Evolutionary conservation across 1,140 invertebrate genomes (phyloP).

Genomic region (Bathynomus jamesi): DNA sequence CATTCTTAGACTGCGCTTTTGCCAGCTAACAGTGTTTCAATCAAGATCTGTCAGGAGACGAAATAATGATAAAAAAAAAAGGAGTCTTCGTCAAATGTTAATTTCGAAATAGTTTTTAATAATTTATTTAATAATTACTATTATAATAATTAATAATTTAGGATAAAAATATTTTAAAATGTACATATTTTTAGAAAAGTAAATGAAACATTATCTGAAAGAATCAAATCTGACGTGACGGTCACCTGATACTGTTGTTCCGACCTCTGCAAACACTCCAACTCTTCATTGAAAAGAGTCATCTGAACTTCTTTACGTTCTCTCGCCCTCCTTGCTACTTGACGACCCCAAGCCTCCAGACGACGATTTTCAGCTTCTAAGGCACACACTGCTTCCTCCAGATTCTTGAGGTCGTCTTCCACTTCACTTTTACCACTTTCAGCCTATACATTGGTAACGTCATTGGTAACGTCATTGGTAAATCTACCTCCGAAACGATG

Average conservation of each 20-base stretch:
- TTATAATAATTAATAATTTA: not conserved
- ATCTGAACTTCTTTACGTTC: constrained; percentile 25
- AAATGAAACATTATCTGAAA: not conserved
- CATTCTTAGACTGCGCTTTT: too few relatives aligned
- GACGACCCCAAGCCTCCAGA: constrained; percentile 31
- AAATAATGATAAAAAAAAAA: not conserved
- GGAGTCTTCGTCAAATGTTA: too few relatives aligned
- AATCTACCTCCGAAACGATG: too few relatives aligned
- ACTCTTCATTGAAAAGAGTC: constrained; percentile 24
- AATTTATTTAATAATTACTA: not conserved
- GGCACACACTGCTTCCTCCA: constrained; percentile 21
- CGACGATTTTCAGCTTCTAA: constrained; percentile 27
- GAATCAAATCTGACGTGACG: not conserved
- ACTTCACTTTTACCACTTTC: constrained; percentile 28
- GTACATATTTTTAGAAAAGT: not conserved
- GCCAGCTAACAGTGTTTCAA: too few relatives aligned
- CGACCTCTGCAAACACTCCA: constrained; percentile 27
- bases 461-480: not conserved
- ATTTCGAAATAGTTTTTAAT: not conserved
- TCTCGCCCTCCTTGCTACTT: constrained; percentile 19
- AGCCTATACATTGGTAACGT: not conserved
- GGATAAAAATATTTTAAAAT: not conserved
- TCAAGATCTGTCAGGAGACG: not conserved
- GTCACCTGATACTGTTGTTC: constrained; percentile 35
- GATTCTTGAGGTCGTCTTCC: constrained; percentile 18